These are phyloP conservation scores for Anisognathus igniventris DNA, from an alignment of 2,797 vertebrate species.

Conservation along the genomic window DNA sequence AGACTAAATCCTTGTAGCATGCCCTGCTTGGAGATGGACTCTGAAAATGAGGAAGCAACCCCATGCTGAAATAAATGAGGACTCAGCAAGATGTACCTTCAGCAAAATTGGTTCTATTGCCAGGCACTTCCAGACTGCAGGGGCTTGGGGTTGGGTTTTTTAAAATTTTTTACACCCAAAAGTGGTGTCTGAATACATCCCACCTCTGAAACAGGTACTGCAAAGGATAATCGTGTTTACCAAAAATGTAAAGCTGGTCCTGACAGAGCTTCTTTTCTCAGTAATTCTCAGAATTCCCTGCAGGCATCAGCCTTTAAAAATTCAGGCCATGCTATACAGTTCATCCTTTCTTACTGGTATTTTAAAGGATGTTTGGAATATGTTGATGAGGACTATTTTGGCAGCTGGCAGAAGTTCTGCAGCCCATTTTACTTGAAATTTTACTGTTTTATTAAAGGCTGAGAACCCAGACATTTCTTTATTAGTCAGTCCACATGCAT, in stretches of 20 bases:
- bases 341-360: background rate
- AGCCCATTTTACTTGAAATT: background rate
- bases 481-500: background rate
- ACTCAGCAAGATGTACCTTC: background rate
- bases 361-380: background rate
- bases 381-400: background rate
- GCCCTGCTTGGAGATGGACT: background rate
- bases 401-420: background rate
- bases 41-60: background rate
- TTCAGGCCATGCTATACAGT: background rate
- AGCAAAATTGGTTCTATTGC: background rate
- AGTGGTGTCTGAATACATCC: background rate
- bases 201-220: background rate
- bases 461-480: background rate
- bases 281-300: background rate
- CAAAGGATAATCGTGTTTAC: background rate
- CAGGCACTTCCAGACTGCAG: background rate
- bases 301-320: background rate
- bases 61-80: background rate
- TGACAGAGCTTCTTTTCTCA: background rate
- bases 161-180: background rate
- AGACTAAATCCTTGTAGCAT: background rate
- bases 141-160: rapidly evolving
- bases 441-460: background rate
- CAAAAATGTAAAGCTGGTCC: background rate